These are phyloP conservation scores for Acanthisitta chloris DNA, from an alignment of 2,113 vertebrate species.

Conservation along the genomic window DNA sequence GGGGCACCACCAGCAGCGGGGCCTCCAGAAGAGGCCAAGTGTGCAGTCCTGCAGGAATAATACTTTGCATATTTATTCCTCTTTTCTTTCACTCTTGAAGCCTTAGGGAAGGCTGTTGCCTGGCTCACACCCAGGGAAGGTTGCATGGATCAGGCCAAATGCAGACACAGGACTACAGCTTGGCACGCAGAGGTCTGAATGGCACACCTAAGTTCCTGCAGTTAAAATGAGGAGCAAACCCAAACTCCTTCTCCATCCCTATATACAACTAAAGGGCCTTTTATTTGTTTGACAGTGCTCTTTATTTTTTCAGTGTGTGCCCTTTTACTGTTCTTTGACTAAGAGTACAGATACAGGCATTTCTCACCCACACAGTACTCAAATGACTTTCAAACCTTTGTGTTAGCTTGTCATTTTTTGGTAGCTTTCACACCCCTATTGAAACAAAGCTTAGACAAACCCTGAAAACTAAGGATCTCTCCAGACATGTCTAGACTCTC, in stretches of 20 bases:
- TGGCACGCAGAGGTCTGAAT: neutral
- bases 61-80: neutral
- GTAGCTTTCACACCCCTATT: constrained; percentile 48
- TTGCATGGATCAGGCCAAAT: accelerated
- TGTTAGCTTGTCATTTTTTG: constrained; percentile 56
- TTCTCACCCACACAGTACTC: constrained; percentile 46
- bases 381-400: constrained; percentile 64
- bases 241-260: neutral
- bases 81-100: neutral
- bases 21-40: neutral
- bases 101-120: neutral
- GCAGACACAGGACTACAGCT: neutral
- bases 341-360: constrained; percentile 31
- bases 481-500: constrained; percentile 80
- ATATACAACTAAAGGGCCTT: constrained; percentile 2
- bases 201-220: neutral
- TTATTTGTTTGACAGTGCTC: constrained; percentile 21
- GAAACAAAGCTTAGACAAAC: constrained; percentile 73
- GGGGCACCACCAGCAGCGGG: neutral
- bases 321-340: constrained; percentile 36
- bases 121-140: neutral
- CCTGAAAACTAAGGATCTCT: constrained; percentile 69
- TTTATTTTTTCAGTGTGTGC: neutral
- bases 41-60: neutral
- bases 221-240: neutral